Percentiles rank a stretch among this genome's conserved stretches.
These are phyloP conservation scores for Malurus elegans DNA, from an alignment of 2,113 vertebrate species.

Conservation along the genomic window DNA sequence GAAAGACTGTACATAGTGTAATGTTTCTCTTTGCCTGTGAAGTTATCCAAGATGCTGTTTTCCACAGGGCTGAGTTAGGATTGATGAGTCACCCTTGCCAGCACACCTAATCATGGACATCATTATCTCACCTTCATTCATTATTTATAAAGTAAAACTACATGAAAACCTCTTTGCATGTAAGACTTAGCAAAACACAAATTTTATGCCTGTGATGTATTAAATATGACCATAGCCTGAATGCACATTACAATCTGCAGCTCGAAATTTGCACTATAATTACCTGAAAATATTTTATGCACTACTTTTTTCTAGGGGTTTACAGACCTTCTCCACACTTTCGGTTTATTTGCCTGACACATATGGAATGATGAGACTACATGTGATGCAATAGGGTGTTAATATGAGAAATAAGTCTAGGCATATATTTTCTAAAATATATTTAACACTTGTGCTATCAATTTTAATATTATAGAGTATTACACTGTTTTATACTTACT, in stretches of 20 bases:
- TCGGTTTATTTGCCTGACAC: not conserved
- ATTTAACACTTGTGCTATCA: not conserved
- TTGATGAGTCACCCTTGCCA: conserved; percentile 22
- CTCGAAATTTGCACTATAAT: not conserved
- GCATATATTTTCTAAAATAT: not conserved
- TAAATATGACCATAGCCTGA: conserved; percentile 14
- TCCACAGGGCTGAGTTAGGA: not conserved
- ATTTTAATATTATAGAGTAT: not conserved
- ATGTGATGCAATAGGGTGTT: not conserved
- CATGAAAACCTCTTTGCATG: not conserved
- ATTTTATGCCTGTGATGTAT: not conserved
- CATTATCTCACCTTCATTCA: conserved; percentile 15
- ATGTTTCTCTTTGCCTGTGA: conserved; percentile 43
- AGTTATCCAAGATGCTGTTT: not conserved
- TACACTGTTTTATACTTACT: not conserved
- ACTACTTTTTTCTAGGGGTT: not conserved
- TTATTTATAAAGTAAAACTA: not conserved
- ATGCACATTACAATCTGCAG: not conserved
- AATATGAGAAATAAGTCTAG: not conserved
- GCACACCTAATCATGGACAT: not conserved
- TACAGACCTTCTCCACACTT: not conserved
- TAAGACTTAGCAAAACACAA: not conserved
- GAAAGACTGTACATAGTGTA: not conserved
- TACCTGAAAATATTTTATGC: not conserved
- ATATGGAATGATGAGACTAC: not conserved